Evolutionary conservation across 1,140 invertebrate species (phyloP), one percentile per base, ranked within the genome.

Genomic region (Leptinotarsa texana): DNA sequence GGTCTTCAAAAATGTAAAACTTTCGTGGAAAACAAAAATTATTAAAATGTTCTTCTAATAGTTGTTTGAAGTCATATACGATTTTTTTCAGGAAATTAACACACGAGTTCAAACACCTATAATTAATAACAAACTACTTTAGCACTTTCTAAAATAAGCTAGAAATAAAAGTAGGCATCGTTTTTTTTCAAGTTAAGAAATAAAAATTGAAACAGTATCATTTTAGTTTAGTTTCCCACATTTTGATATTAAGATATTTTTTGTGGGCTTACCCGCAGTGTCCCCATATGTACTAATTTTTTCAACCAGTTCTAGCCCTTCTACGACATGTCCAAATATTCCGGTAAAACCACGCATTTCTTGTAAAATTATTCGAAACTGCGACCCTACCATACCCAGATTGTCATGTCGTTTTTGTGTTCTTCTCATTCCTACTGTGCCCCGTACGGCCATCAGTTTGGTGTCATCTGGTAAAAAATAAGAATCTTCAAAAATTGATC

Each of bases 401-500:
- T 92, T 94, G 80, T 95, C 92, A 84, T 93, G 92, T 4, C 92
- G 88, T 81, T 93, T 93, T 79, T 94, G 93, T 63, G 93, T 94
- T 5, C 94, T 87, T 22, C 93, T 87, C 93, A 95, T 95, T 22
- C 93, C 94, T 1, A 95, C 92, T 1, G 93, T 91, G 13, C 93
- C 93, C 13, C 93, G 86, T 0, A 91, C 88, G 2, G 93, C 92
- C n/a, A 91, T 87, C 78, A 95, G 89, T 82, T 92, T 92, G 1
- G 93, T 94, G 77, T 94, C 92, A 81, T 95, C 93, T 1, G 93
- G 93, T 88, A 94, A 91, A 81, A 95, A 94, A 81, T 91, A 93
- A 15, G 90, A 89, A 66, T 93, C 92, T 75, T 93, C 92, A 83
- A 91, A 93, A 65, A 93, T 93, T 24, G 92, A 92, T 65, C 92